A percentile compares a stretch with the other conserved stretches of the same genome.
phyloP scores from a whole-genome alignment of 2,888 invertebrate genomes.

The Athalia rosae region DNA sequence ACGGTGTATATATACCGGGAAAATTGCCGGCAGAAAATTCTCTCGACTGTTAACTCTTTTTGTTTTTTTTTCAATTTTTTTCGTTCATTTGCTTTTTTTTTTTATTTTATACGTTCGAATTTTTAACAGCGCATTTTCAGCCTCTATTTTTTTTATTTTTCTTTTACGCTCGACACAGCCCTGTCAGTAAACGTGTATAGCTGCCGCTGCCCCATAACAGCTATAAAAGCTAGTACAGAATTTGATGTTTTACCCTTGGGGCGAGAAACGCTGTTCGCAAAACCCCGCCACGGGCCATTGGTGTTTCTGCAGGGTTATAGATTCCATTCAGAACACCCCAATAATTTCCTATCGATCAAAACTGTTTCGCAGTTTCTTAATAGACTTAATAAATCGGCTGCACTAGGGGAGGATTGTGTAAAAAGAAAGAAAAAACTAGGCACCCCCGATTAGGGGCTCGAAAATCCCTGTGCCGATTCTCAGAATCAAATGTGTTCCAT shows the following conservation, averaged over 20 bases:
- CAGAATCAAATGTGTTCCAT: too few species aligned
- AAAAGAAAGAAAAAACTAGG: slow-evolving; percentile 12
- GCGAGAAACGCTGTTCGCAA: neutral
- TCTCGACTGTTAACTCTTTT: too few species aligned
- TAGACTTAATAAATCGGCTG: slow-evolving; percentile 58
- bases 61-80: too few species aligned
- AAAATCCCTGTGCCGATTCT: neutral
- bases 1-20: too few species aligned
- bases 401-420: neutral
- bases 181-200: too few species aligned
- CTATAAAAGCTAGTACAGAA: slow-evolving; percentile 2
- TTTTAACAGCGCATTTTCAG: too few species aligned
- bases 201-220: too few species aligned
- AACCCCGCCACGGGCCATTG: slow-evolving; percentile 30
- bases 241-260: slow-evolving; percentile 17
- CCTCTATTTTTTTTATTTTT: too few species aligned
- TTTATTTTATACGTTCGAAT: too few species aligned
- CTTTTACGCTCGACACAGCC: too few species aligned
- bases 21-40: too few species aligned
- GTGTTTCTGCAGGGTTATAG: slow-evolving; percentile 47
- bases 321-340: slow-evolving; percentile 56
- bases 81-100: too few species aligned
- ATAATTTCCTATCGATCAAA: slow-evolving; percentile 62
- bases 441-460: neutral
- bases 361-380: slow-evolving; percentile 60